Evolutionary conservation across 2,888 invertebrate species (phyloP).

Genomic region (Dicranocentrus wangi): DNA sequence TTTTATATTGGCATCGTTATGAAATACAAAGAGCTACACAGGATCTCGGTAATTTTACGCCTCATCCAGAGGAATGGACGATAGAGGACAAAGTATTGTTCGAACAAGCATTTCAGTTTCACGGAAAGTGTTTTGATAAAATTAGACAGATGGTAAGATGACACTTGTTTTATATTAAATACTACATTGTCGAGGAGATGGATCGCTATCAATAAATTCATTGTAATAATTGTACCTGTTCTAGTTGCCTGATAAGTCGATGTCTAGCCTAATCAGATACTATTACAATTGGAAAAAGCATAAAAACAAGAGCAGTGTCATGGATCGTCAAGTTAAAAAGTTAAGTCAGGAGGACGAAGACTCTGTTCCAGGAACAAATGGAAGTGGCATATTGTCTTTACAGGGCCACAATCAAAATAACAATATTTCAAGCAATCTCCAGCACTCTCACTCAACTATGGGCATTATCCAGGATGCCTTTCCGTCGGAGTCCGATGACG

Average conservation of each 20-base stretch:
- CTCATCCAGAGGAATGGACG: too few species aligned
- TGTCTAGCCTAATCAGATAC: constrained; percentile 95
- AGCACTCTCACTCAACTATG: constrained; percentile 37
- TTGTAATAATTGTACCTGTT: too few species aligned
- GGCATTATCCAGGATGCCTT: constrained; percentile 35
- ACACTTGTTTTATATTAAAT: too few species aligned
- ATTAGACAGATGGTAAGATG: too few species aligned
- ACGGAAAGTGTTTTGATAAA: too few species aligned
- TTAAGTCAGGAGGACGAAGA: constrained; percentile 74
- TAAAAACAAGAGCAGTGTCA: constrained; percentile 90
- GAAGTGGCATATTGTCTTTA: constrained; percentile 37
- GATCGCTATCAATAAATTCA: too few species aligned
- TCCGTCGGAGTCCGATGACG: constrained; percentile 59
- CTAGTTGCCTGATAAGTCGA: constrained; percentile 96
- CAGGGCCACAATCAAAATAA: constrained; percentile 53
- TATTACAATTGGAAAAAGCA: constrained; percentile 99
- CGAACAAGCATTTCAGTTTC: too few species aligned
- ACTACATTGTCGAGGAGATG: too few species aligned
- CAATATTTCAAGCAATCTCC: constrained; percentile 56
- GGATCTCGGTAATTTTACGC: too few species aligned
- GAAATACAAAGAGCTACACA: too few species aligned
- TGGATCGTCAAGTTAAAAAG: constrained; percentile 88
- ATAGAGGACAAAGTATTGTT: too few species aligned
- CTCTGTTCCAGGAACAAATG: constrained; percentile 51
- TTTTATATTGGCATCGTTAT: too few species aligned